Conservation (phyloP, 2,797 vertebrate species). For the Lophotriccus pileatus region DNA sequence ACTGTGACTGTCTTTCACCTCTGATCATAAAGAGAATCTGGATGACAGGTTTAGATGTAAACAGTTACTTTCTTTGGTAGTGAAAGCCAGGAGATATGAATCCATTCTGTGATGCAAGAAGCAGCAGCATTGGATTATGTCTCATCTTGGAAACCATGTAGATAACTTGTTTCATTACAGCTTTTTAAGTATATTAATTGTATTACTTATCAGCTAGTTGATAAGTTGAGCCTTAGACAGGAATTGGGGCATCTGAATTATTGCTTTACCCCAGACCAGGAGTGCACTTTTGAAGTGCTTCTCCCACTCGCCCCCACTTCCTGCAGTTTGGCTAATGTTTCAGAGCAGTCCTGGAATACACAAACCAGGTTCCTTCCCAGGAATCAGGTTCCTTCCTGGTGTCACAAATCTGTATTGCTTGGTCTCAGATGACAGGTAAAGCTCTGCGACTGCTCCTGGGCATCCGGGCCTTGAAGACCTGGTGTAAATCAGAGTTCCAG, state of each 20-base stretch:
- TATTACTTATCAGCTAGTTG: neutral
- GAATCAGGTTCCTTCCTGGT: fast-evolving
- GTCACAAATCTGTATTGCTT: fast-evolving
- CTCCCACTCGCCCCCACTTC: fast-evolving
- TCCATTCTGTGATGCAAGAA: neutral
- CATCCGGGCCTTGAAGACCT: neutral
- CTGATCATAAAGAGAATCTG: neutral
- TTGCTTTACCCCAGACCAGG: neutral
- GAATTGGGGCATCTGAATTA: neutral
- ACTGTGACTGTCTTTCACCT: neutral
- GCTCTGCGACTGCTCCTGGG: neutral
- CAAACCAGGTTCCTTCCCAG: fast-evolving
- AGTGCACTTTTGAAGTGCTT: neutral
- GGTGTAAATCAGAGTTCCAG: neutral
- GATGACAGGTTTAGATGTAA: neutral
- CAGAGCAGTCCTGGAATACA: neutral
- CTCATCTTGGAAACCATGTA: neutral
- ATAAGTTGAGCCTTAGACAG: neutral
- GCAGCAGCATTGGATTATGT: neutral
- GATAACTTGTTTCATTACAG: neutral
- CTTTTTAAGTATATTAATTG: neutral
- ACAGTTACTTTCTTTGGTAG: neutral
- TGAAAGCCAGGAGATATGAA: neutral
- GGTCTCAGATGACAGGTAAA: neutral
- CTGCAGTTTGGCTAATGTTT: fast-evolving